A percentile compares a stretch with the other conserved stretches of the same genome.
phyloP scores from a whole-genome alignment of 1,140 invertebrate genomes.

The Cheumatopsyche charites region DNA sequence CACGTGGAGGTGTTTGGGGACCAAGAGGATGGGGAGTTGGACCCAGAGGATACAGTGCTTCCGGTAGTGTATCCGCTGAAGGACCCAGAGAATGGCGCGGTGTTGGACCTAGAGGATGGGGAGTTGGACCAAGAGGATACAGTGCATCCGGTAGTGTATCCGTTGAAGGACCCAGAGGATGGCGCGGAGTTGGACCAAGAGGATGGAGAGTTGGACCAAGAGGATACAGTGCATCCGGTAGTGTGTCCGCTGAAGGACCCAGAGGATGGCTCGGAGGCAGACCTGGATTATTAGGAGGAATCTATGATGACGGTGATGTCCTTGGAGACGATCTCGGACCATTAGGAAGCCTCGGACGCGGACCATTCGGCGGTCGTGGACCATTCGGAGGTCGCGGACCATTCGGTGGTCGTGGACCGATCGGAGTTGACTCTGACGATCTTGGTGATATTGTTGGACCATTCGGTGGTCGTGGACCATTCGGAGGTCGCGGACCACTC shows the following conservation, averaged over 20 bases:
- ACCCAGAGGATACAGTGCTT: neutral
- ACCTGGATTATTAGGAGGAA: neutral
- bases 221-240: too few relatives aligned
- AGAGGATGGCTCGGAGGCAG: neutral
- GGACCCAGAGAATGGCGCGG: neutral
- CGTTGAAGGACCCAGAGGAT: neutral
- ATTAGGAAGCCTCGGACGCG: too few relatives aligned
- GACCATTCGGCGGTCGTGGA: too few relatives aligned
- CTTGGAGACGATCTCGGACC: too few relatives aligned
- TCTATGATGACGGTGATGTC: too few relatives aligned
- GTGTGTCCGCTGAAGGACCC: too few relatives aligned
- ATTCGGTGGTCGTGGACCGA: too few relatives aligned
- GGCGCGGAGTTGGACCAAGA: neutral
- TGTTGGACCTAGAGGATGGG: neutral
- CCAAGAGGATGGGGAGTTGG: neutral
- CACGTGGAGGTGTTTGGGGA: neutral
- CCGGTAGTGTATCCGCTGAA: neutral
- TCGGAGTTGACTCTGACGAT: too few relatives aligned
- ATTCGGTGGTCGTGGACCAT: neutral
- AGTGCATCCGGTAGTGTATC: neutral
- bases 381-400: too few relatives aligned
- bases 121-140: neutral
- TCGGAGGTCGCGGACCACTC: neutral
- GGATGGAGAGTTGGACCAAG: too few relatives aligned
- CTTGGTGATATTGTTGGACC: slow-evolving; percentile 12